A percentile compares a stretch with the other conserved stretches of the same genome.
Evolutionary conservation across 2,888 invertebrate genomes (phyloP).

Genomic region (Brachynemurus nebulosus): DNA sequence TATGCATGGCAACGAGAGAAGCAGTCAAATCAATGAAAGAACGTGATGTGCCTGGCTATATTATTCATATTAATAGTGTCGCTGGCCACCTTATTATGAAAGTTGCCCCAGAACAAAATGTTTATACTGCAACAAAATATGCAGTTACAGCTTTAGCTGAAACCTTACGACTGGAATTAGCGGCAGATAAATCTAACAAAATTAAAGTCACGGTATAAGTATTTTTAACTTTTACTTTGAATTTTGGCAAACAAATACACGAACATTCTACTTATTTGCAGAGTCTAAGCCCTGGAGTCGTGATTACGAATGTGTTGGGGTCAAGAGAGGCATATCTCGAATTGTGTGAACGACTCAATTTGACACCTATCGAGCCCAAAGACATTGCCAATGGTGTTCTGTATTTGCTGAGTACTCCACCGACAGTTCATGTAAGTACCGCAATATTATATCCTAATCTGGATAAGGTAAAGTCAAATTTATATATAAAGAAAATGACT

Average conservation of each 20-base stretch:
- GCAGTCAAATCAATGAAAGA: conserved; percentile 8
- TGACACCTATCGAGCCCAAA: neutral
- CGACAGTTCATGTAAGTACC: neutral
- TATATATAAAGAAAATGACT: too few species aligned
- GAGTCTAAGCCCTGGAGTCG: neutral
- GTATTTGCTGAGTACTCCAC: neutral
- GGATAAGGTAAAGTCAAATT: too few species aligned
- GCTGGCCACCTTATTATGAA: conserved; percentile 8
- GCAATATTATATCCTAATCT: too few species aligned
- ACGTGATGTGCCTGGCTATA: conserved; percentile 14
- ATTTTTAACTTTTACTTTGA: too few species aligned
- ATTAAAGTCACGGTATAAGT: conserved; percentile 24
- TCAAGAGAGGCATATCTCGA: too few species aligned
- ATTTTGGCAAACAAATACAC: neutral
- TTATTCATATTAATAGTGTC: conserved; percentile 19
- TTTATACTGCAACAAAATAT: conserved; percentile 33
- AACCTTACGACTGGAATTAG: conserved; percentile 30
- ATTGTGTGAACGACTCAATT: too few species aligned
- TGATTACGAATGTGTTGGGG: neutral
- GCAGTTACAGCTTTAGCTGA: conserved; percentile 31
- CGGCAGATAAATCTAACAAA: conserved; percentile 21
- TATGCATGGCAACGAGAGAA: neutral
- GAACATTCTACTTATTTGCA: neutral
- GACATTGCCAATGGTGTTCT: neutral
- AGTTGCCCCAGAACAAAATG: conserved; percentile 10